Evolutionary conservation across 1,140 invertebrate species (phyloP), one percentile per base, ranked within the genome.

Genomic region (Temnothorax curvispinosus): DNA sequence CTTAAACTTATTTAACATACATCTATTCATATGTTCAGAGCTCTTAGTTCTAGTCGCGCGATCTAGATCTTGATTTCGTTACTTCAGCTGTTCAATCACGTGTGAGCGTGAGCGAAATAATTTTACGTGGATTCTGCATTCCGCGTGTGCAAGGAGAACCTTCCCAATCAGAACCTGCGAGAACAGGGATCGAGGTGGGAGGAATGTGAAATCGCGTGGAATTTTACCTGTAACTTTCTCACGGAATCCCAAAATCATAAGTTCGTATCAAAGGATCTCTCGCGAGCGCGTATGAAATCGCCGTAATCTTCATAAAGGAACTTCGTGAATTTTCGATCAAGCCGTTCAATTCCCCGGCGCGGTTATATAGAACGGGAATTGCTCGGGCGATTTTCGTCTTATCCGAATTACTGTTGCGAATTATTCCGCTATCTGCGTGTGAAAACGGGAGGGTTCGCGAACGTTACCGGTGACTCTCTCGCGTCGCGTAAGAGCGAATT

Each of bases 251-350:
- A 18, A 72, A 72, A 82, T 82, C 67, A 47, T 82, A 82, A 82
- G 38, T 60, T 74, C 11, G 54, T 60, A 74, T 82, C 67, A 74
- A 74, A 74, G 52, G 80, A 82, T 54, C 18, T 74, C 41, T 74
- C 41, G 52, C 38, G 38, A 3, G 7, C 11, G 56, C 47, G n/a
- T 60, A 47, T 35, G 41, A 74, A 75, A 84, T 84, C 41, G 80
- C 13, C n/a, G 69, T 75, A 82, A 74, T 84, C 80, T 50, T 32
- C 41, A 11, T 60, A 15, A 60, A 8, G 35, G 69, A 75, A 84
- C 54, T 74, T 84, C 21, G 41, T 32, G 69, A 84, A 75, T 84
- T 75, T 60, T 41, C 80, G 44, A 84, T 84, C 54, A 21, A 27
- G 41, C 80, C 80, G 9, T 84, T 84, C 80, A 74, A 74, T 84